phyloP scores from a whole-genome alignment of 2,888 invertebrate species.

The Yponomeuta plumbellus region DNA sequence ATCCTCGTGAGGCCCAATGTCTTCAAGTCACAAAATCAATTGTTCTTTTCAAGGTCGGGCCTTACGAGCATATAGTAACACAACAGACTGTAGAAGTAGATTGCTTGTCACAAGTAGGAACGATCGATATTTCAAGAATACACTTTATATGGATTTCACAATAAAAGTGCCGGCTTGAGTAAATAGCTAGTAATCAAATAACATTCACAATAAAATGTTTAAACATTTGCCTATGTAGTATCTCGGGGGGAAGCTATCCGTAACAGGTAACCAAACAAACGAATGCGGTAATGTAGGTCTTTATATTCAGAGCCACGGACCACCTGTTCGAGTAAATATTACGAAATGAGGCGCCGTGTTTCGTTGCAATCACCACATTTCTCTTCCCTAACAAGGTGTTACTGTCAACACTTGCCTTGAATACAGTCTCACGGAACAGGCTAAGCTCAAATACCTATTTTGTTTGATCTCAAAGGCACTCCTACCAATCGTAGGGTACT shows the following conservation, averaged over 20 bases:
- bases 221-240: not conserved
- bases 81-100: no score
- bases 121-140: no score
- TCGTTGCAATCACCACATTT: not conserved
- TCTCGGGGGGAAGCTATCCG: not conserved
- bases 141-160: not conserved
- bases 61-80: no score
- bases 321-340: constrained; percentile 36
- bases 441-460: no score
- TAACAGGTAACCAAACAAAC: constrained; percentile 32
- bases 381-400: not conserved
- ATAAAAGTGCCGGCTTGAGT: not conserved
- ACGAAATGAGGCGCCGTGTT: constrained; percentile 26
- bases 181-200: not conserved
- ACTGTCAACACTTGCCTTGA: not conserved
- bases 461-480: no score
- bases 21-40: no score
- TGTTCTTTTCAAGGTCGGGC: no score
- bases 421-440: no score
- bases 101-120: no score
- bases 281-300: constrained; percentile 30
- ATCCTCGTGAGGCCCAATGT: no score
- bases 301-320: constrained; percentile 37
- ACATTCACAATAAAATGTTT: not conserved
- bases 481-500: no score